Conservation (phyloP, 2,797 vertebrate genomes). For the Characodon lateralis region DNA sequence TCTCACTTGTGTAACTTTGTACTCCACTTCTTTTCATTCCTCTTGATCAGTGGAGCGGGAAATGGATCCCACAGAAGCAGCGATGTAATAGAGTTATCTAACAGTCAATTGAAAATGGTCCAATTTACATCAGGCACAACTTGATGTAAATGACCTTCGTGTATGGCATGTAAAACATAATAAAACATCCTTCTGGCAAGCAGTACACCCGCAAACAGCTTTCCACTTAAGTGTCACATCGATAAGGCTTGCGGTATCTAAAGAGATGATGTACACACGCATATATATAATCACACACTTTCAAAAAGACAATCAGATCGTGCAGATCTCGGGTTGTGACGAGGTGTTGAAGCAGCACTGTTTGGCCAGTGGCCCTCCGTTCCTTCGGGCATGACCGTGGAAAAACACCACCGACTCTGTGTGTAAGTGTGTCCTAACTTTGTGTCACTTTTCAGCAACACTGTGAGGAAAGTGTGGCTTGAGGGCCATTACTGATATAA, state of each 20-base stretch:
- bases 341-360: slow-evolving; percentile 56
- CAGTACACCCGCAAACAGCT: slow-evolving; percentile 32
- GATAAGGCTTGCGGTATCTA: slow-evolving; percentile 52
- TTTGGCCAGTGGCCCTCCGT: slow-evolving; percentile 54
- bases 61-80: slow-evolving; percentile 57
- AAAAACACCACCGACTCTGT: slow-evolving; percentile 49
- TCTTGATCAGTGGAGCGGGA: slow-evolving; percentile 64
- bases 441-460: slow-evolving; percentile 54
- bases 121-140: slow-evolving; percentile 53
- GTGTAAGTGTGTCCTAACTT: slow-evolving; percentile 39
- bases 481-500: slow-evolving; percentile 82
- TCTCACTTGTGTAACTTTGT: slow-evolving; percentile 7
- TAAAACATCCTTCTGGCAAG: slow-evolving; percentile 50
- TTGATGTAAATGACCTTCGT: slow-evolving; percentile 65
- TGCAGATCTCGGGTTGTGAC: slow-evolving; percentile 53
- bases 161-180: slow-evolving; percentile 9
- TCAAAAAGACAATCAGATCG: slow-evolving; percentile 16
- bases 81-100: slow-evolving; percentile 65
- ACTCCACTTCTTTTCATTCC: slow-evolving; percentile 27
- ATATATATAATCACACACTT: neutral
- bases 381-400: slow-evolving; percentile 53
- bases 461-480: slow-evolving; percentile 59
- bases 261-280: slow-evolving; percentile 17
- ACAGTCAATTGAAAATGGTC: slow-evolving; percentile 62
- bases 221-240: slow-evolving; percentile 56